Evolutionary conservation across 2,113 vertebrate species (phyloP).

Genomic region (Pelobates fuscus): DNA sequence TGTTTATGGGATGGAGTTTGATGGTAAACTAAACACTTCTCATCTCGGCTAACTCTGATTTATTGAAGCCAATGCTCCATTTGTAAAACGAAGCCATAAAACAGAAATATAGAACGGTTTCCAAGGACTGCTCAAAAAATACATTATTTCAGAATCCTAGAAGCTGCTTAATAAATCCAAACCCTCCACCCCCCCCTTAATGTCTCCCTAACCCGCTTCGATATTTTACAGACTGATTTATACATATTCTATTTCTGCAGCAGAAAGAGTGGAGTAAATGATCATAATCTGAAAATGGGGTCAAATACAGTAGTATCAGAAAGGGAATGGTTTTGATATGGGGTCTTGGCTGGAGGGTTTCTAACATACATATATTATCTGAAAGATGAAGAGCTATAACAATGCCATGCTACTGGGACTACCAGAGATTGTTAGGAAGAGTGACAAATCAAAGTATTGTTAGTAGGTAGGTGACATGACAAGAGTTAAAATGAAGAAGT

Average conservation of each 20-base stretch:
- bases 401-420: too few relatives aligned
- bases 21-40: slow-evolving; percentile 52
- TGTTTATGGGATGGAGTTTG: slow-evolving; percentile 35
- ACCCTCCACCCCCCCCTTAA: slow-evolving; percentile 54
- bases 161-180: slow-evolving; percentile 74
- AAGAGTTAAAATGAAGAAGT: too few relatives aligned
- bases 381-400: background rate
- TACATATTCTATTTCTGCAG: slow-evolving; percentile 72
- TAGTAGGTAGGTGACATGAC: too few relatives aligned
- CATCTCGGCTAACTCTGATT: slow-evolving; percentile 63
- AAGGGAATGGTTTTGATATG: slow-evolving; percentile 19
- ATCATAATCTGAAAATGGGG: slow-evolving; percentile 78
- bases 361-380: background rate
- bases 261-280: slow-evolving; percentile 75
- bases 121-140: slow-evolving; percentile 71
- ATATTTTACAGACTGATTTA: slow-evolving; percentile 80
- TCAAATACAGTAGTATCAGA: slow-evolving; percentile 57
- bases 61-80: slow-evolving; percentile 56
- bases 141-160: slow-evolving; percentile 70
- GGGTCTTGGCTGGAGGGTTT: background rate
- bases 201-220: slow-evolving; percentile 60
- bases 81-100: slow-evolving; percentile 61
- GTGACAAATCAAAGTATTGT: too few relatives aligned
- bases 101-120: slow-evolving; percentile 62
- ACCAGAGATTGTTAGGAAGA: too few relatives aligned